These are phyloP conservation scores for Eupithecia pulchellata DNA, from an alignment of 2,888 invertebrate genomes.

Conservation along the genomic window DNA sequence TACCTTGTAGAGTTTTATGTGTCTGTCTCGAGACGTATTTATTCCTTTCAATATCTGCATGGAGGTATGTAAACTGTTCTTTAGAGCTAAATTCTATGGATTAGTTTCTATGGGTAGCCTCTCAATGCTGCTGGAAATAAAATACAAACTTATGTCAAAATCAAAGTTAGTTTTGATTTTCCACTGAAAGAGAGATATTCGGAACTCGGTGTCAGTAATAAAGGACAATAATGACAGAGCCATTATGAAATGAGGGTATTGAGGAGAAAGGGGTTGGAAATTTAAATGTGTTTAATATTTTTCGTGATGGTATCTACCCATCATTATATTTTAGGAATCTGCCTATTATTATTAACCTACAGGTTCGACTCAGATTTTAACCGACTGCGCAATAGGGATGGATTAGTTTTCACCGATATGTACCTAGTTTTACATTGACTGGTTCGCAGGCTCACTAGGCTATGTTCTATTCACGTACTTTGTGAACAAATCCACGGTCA, in stretches of 20 bases:
- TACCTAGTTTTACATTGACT: not conserved
- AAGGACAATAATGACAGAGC: no score
- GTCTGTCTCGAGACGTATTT: constrained; percentile 10
- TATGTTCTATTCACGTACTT: not conserved
- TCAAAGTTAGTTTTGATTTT: not conserved
- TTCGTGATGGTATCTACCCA: no score
- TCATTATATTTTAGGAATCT: no score
- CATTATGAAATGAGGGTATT: no score
- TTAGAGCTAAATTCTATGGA: not conserved
- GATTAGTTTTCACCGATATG: not conserved
- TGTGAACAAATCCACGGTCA: not conserved
- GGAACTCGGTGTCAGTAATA: no score
- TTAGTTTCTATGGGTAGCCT: constrained; percentile 5
- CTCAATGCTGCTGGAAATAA: not conserved
- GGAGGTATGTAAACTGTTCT: constrained; percentile 9
- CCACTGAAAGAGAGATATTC: not conserved
- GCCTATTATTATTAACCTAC: no score
- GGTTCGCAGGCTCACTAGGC: not conserved
- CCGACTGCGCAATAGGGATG: not conserved
- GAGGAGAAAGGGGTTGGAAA: not conserved
- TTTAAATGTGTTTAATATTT: no score
- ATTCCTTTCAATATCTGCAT: constrained; percentile 10
- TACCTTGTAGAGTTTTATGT: constrained; percentile 13
- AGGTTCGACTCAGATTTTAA: not conserved
- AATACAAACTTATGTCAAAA: not conserved